Evolutionary conservation across 1,140 invertebrate genomes (phyloP).

Genomic region (Microplitis demolitor): DNA sequence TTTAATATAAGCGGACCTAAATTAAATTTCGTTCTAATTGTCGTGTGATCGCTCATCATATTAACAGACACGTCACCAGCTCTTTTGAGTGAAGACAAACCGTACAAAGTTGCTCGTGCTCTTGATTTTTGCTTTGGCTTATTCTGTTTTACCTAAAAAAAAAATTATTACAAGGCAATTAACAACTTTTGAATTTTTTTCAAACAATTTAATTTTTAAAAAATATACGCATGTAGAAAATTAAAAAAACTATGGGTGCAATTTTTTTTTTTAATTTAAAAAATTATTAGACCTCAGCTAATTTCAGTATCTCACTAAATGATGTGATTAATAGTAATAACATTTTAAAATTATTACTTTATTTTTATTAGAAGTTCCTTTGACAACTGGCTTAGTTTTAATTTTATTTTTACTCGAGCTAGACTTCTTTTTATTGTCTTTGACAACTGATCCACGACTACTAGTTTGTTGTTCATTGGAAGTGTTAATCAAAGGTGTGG

Average conservation of each 20-base stretch:
- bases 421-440: slow-evolving; percentile 34
- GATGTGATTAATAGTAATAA: too few relatives aligned
- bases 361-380: slow-evolving; percentile 16
- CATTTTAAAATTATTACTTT: slow-evolving; percentile 20
- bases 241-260: too few relatives aligned
- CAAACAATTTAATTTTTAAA: background rate
- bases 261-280: too few relatives aligned
- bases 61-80: slow-evolving; percentile 79
- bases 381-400: slow-evolving; percentile 35
- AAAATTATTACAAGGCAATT: background rate
- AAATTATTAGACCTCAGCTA: too few relatives aligned
- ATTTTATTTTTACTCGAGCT: slow-evolving; percentile 46
- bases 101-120: slow-evolving; percentile 78
- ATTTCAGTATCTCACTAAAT: too few relatives aligned
- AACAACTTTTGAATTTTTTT: too few relatives aligned
- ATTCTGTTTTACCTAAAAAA: slow-evolving; percentile 56
- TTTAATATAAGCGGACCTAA: slow-evolving; percentile 77
- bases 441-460: slow-evolving; percentile 30
- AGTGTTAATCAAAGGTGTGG: background rate
- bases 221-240: background rate
- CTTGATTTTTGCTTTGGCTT: slow-evolving; percentile 63
- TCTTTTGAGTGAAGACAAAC: slow-evolving; percentile 74
- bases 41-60: slow-evolving; percentile 77
- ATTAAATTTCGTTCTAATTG: slow-evolving; percentile 79
- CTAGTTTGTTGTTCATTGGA: background rate